A percentile compares a stretch with the other conserved stretches of the same genome.
phyloP scores from a whole-genome alignment of 2,888 invertebrate genomes.

The Plagiodera versicolora region DNA sequence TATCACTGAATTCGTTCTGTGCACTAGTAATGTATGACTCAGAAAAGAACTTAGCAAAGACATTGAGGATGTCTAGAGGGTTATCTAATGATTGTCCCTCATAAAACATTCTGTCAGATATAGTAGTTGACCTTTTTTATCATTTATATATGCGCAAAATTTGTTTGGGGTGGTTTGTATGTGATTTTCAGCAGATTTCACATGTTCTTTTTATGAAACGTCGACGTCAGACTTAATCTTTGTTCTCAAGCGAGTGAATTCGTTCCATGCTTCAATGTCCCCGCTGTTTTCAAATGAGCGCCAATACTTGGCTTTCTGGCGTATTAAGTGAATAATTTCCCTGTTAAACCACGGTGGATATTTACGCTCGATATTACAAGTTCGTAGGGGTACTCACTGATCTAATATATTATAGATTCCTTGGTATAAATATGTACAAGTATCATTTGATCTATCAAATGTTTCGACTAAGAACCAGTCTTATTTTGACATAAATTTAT shows the following conservation, averaged over 20 bases:
- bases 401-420: neutral
- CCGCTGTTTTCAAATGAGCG: slow-evolving; percentile 2
- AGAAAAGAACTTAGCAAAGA: neutral
- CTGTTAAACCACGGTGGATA: neutral
- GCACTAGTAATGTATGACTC: neutral
- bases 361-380: neutral
- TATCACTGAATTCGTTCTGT: neutral
- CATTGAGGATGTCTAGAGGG: neutral
- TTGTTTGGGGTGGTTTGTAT: neutral
- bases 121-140: neutral
- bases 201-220: neutral
- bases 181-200: neutral
- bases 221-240: neutral
- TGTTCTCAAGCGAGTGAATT: neutral
- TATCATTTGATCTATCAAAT: neutral
- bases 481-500: neutral
- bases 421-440: neutral
- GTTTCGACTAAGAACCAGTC: neutral
- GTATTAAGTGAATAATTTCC: neutral
- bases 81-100: neutral
- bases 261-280: neutral
- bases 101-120: neutral
- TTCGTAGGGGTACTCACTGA: neutral
- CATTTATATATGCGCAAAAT: neutral
- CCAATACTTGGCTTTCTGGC: neutral